Evolutionary conservation across 2,797 vertebrate species (phyloP).

Genomic region (Malurus leucopterus): DNA sequence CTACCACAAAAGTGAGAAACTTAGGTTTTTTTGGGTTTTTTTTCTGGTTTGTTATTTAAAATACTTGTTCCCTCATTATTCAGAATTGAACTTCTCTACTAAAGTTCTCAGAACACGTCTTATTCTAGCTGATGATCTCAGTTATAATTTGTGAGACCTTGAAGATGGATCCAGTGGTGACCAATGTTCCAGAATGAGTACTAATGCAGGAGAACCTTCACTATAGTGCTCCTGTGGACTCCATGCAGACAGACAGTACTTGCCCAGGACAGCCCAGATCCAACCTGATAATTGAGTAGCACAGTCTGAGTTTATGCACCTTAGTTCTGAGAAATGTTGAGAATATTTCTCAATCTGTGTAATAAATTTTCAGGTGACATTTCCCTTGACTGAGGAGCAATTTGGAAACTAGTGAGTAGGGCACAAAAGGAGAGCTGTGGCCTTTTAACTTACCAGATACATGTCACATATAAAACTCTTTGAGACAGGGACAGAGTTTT

Average conservation of each 20-base stretch:
- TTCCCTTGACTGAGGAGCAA: neutral
- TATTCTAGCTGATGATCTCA: neutral
- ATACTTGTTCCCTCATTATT: neutral
- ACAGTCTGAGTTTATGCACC: neutral
- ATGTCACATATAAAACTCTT: accelerated
- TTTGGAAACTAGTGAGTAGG: neutral
- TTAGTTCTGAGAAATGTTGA: neutral
- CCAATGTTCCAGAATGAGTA: neutral
- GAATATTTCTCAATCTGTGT: neutral
- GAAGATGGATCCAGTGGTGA: neutral
- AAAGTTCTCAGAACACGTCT: neutral
- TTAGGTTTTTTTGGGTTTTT: neutral
- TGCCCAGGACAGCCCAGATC: neutral
- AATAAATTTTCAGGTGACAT: neutral
- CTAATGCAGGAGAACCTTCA: neutral
- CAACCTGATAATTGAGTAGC: neutral
- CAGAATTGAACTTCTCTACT: neutral
- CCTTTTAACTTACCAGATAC: neutral
- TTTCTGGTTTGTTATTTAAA: neutral
- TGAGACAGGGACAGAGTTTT: neutral
- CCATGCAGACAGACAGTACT: neutral
- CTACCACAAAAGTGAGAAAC: neutral
- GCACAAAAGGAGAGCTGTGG: neutral
- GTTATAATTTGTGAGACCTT: neutral
- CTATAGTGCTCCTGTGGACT: neutral